A percentile compares a stretch with the other conserved stretches of the same genome.
Evolutionary conservation across 2,888 invertebrate species (phyloP).

Genomic region (Ennomos fuscantarius): DNA sequence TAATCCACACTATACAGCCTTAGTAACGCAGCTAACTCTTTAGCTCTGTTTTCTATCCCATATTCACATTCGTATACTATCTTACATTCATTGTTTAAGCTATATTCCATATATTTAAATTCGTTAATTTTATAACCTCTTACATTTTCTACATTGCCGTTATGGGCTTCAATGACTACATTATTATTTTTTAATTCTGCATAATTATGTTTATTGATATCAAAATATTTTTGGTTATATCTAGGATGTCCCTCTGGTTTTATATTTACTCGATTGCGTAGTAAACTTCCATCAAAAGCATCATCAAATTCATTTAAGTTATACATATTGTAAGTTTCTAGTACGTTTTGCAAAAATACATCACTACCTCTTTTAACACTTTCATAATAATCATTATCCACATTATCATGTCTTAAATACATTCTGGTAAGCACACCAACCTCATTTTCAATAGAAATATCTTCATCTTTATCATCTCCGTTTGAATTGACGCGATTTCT

Average conservation of each 20-base stretch:
- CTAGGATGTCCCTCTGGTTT: conserved; percentile 17
- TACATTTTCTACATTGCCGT: conserved; percentile 10
- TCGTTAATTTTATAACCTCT: conserved; percentile 17
- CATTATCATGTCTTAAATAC: conserved; percentile 26
- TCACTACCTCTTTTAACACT: conserved; percentile 24
- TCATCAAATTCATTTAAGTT: conserved; percentile 16
- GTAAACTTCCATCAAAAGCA: conserved; percentile 3
- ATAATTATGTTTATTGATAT: conserved; percentile 11
- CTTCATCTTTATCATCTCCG: conserved; percentile 29
- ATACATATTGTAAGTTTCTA: conserved; percentile 19
- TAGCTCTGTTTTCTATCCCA: conserved; percentile 56
- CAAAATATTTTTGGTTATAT: conserved; percentile 6
- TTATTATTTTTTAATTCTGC: background rate
- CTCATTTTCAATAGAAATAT: conserved; percentile 21
- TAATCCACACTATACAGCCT: conserved; percentile 52
- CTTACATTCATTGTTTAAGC: conserved; percentile 36
- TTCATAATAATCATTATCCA: conserved; percentile 17
- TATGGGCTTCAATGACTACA: background rate
- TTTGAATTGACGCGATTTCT: conserved; percentile 49
- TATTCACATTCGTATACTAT: conserved; percentile 40
- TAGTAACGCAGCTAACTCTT: conserved; percentile 42
- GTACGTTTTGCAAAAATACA: conserved; percentile 30
- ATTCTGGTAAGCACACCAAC: conserved; percentile 29
- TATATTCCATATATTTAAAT: conserved; percentile 31
- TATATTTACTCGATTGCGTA: conserved; percentile 17